Base-by-base conservation (phyloP, 2,113 vertebrate species). In the Gadus macrocephalus region DNA sequence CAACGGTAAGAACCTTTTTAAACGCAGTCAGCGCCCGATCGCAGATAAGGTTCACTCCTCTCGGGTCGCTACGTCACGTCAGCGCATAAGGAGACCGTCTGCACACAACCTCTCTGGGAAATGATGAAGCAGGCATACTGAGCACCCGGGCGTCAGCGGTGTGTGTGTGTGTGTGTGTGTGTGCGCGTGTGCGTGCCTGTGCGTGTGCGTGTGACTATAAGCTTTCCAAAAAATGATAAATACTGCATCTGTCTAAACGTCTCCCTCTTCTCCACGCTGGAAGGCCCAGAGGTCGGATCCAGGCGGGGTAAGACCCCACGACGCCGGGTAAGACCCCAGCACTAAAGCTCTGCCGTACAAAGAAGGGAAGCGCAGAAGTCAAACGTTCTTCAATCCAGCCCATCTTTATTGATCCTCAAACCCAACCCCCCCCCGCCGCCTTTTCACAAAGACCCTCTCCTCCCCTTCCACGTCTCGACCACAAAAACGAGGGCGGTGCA, bases 321-420 rank as follows among this genome's bases (percentile, higher is more conserved):
- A 20, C 20, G 20, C 20, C n/a, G 20, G 20, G 20, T 20, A 1
- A 25, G 25, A 25, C 17, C 28, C 27, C 55, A 0, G 55, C 55
- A 58, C 55, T 1, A n/a, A 2, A 58, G 15, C 55, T 58, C 15
- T n/a, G 55, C 16, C 15, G 77, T 68, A 81, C 81, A 88, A 89
- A 86, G 74, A 88, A 7, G 22, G 60, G 11, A 61, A 20, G 12
- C 4, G 20, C 9, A 61, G 81, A 87, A 90, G 89, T 88, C 78
- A 88, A 83, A 82, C 87, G 85, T 72, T 84, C 25, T 86, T 89
- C 85, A 87, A 90, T 90, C 84, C 82, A 87, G 85, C 86, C 89
- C 83, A 83, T 88, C 83, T 93, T 91, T 92, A 92, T 91, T 92
- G 88, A 92, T 90, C 88, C 84, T 86, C 83, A 76, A 86, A 84